These are phyloP conservation scores for Artemia franciscana DNA, from an alignment of 1,140 invertebrate species.

Conservation along the genomic window DNA sequence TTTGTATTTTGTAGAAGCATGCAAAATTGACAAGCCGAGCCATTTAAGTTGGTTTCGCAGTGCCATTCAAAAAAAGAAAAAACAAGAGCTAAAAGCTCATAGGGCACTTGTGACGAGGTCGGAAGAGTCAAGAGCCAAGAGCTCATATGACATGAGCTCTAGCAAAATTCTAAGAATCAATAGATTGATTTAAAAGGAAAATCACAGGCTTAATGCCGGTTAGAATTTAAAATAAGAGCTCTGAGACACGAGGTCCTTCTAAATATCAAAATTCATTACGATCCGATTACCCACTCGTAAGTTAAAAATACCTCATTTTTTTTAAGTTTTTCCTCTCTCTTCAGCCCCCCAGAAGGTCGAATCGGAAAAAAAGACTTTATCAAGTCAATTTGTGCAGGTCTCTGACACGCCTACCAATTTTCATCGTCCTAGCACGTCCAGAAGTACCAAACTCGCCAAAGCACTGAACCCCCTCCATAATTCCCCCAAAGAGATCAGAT, in stretches of 20 bases:
- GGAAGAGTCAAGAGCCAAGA: too few relatives aligned
- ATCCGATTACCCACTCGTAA: not conserved
- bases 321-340: not conserved
- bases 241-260: not conserved
- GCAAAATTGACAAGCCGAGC: too few relatives aligned
- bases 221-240: not conserved
- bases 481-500: not conserved
- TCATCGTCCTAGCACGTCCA: not conserved
- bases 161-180: too few relatives aligned
- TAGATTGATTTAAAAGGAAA: too few relatives aligned
- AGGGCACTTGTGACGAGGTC: too few relatives aligned
- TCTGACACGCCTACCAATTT: not conserved
- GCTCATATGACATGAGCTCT: too few relatives aligned
- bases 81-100: too few relatives aligned
- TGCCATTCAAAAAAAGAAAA: too few relatives aligned
- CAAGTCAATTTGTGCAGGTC: not conserved
- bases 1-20: too few relatives aligned
- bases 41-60: too few relatives aligned
- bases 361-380: not conserved
- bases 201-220: too few relatives aligned
- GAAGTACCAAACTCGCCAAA: not conserved
- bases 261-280: not conserved
- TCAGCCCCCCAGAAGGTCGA: not conserved
- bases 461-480: not conserved
- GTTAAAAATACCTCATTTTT: not conserved